Evolutionary conservation across 2,797 vertebrate genomes (phyloP).

Genomic region (Dromococcyx pavoninus): DNA sequence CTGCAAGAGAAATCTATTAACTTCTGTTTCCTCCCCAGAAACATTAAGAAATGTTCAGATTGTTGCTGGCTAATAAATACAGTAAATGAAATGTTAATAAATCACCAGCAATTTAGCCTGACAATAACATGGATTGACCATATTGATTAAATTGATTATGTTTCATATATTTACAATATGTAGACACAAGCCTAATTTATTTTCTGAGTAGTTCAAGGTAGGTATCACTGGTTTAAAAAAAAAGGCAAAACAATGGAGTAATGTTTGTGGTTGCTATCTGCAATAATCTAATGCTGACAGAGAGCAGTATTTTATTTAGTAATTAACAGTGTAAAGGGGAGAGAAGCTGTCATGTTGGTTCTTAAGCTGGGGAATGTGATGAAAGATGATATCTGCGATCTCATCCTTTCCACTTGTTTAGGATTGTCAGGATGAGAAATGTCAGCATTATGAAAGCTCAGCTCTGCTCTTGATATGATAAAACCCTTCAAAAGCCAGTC

Average conservation of each 20-base stretch:
- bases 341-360: constrained; percentile 88
- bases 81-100: constrained; percentile 73
- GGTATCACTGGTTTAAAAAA: constrained; percentile 51
- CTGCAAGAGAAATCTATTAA: not conserved
- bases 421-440: constrained; percentile 99
- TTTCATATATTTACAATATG: constrained; percentile 79
- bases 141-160: constrained; percentile 80
- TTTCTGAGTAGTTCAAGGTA: constrained; percentile 75
- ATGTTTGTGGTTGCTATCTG: constrained; percentile 80
- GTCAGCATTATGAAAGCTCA: constrained; percentile 98
- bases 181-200: constrained; percentile 78
- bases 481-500: constrained; percentile 91
- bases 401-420: constrained; percentile 99
- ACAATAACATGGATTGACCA: constrained; percentile 70
- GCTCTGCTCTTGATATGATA: constrained; percentile 98
- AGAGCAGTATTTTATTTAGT: constrained; percentile 90
- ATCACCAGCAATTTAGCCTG: constrained; percentile 74
- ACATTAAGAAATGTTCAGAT: not conserved
- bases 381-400: constrained; percentile 98
- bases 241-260: constrained; percentile 70
- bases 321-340: constrained; percentile 91
- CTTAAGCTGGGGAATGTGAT: constrained; percentile 91
- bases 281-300: constrained; percentile 84
- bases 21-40: not conserved
- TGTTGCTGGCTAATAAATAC: constrained; percentile 49